A percentile compares a stretch with the other conserved stretches of the same genome.
Evolutionary conservation across 2,797 vertebrate species (phyloP).

Genomic region (Artibeus jamaicensis): DNA sequence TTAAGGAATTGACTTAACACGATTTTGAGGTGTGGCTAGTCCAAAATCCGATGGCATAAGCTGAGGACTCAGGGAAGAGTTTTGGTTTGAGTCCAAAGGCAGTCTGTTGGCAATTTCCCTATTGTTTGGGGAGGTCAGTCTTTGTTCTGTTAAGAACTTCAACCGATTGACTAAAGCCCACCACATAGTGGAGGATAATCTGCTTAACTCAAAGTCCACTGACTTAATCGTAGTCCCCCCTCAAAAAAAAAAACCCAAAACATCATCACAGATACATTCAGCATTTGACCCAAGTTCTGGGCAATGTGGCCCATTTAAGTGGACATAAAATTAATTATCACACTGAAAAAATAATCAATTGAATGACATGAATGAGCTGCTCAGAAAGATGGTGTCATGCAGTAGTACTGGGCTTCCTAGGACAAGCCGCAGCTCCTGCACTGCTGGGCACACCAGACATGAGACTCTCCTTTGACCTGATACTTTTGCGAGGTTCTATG

Average conservation of each 20-base stretch:
- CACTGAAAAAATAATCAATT: background rate
- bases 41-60: background rate
- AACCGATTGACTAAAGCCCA: background rate
- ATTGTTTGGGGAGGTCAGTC: background rate
- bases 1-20: background rate
- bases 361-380: background rate
- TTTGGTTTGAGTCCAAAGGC: background rate
- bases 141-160: background rate
- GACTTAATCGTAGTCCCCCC: background rate
- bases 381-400: background rate
- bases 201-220: background rate
- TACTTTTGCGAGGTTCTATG: background rate
- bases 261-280: background rate
- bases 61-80: background rate
- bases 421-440: background rate
- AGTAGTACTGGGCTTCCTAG: background rate
- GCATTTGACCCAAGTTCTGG: background rate
- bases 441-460: background rate
- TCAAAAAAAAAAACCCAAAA: background rate
- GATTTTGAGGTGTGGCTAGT: background rate
- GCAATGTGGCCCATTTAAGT: background rate
- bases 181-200: background rate
- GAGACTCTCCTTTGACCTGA: background rate
- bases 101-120: background rate
- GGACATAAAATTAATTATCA: background rate